phyloP scores from a whole-genome alignment of 23 tunicate species.

The Diplosoma virens region DNA sequence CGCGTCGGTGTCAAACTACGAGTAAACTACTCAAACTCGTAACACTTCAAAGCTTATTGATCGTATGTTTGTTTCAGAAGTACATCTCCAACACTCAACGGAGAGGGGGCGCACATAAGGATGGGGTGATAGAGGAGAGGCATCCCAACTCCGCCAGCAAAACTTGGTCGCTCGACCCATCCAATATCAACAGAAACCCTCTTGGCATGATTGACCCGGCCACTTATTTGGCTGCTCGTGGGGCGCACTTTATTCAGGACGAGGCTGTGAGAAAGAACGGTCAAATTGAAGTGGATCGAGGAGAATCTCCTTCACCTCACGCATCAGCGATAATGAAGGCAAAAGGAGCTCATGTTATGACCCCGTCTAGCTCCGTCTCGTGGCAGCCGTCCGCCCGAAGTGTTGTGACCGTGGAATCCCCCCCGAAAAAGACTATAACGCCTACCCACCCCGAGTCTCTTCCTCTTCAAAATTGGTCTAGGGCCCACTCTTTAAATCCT shows the following conservation, averaged over 20 bases:
- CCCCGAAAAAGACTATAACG: background rate
- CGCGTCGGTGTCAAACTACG: too few species aligned
- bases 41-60: background rate
- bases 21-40: too few species aligned
- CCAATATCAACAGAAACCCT: conserved; percentile 4
- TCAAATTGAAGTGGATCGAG: too few species aligned
- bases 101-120: background rate
- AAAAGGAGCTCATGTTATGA: too few species aligned
- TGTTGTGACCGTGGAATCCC: background rate
- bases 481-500: background rate
- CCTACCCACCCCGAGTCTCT: background rate
- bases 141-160: background rate
- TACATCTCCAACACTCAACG: background rate
- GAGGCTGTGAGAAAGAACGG: conserved; percentile 23
- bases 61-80: background rate
- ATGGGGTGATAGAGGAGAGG: background rate
- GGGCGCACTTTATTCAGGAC: conserved; percentile 23
- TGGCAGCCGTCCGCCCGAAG: conserved; percentile 25
- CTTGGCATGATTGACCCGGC: conserved; percentile 64
- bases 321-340: too few species aligned
- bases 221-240: conserved; percentile 38
- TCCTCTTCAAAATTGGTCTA: background rate
- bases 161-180: background rate
- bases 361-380: background rate
- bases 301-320: too few species aligned